These are phyloP conservation scores for Euthynnus affinis DNA, from an alignment of 2,797 vertebrate species.

Conservation along the genomic window DNA sequence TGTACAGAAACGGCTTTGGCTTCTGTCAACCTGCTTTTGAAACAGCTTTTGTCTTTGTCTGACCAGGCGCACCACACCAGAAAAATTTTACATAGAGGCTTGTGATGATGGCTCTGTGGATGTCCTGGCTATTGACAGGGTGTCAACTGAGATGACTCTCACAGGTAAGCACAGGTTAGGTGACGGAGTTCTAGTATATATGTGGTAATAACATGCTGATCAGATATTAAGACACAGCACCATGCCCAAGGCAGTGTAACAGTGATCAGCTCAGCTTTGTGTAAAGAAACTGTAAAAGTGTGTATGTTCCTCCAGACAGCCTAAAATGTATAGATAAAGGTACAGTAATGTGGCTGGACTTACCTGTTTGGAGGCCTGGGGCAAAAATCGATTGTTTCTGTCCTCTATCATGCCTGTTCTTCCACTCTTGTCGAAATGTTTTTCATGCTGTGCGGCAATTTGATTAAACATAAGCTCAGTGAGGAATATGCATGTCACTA, in stretches of 20 bases:
- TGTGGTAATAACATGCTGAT: not conserved
- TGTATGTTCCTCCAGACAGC: not conserved
- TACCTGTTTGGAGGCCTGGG: too few species aligned
- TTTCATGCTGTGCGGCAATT: too few species aligned
- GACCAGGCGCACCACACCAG: conserved; percentile 91
- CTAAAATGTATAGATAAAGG: too few species aligned
- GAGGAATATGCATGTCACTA: too few species aligned
- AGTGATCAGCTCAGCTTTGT: not conserved
- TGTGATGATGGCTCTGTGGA: conserved; percentile 91
- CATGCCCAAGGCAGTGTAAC: too few species aligned
- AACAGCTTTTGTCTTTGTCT: not conserved
- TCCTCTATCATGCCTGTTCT: too few species aligned
- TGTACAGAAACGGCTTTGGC: too few species aligned
- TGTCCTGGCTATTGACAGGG: conserved; percentile 92
- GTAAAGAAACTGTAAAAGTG: not conserved
- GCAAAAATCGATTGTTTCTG: too few species aligned
- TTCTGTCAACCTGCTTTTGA: not conserved
- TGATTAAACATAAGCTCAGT: too few species aligned
- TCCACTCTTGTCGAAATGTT: too few species aligned
- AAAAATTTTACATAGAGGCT: conserved; percentile 95
- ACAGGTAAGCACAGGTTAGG: conserved; percentile 83
- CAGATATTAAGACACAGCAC: not conserved
- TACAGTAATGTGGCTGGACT: too few species aligned
- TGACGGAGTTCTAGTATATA: not conserved
- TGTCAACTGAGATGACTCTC: conserved; percentile 94